Conservation (phyloP, 2,888 invertebrate species). For the Euzetes globulus region DNA sequence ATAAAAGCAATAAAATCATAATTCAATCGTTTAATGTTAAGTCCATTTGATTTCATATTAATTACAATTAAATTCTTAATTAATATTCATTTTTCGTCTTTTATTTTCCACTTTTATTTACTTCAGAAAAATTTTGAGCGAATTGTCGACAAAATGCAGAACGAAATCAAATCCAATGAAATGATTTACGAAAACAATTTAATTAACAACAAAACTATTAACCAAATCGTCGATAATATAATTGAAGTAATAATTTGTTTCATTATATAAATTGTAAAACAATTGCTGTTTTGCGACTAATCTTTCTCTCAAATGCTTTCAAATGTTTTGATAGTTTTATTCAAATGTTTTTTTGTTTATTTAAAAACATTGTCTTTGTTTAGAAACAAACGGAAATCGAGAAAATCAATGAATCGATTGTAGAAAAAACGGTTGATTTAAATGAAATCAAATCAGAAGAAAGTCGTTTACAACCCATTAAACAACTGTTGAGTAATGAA, state of each 20-base stretch:
- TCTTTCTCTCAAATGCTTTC: not conserved
- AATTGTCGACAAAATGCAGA: not conserved
- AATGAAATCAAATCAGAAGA: not conserved
- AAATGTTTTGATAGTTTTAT: not conserved
- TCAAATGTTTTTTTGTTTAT: not conserved
- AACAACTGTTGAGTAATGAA: not conserved
- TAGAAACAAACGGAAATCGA: constrained; percentile 14
- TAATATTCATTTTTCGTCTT: not conserved
- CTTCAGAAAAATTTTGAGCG: not conserved
- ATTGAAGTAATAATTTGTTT: not conserved
- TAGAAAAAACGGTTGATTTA: not conserved
- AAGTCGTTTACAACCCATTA: not conserved
- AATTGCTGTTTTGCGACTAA: not conserved
- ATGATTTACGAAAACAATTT: not conserved
- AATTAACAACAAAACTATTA: not conserved
- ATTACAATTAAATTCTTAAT: not conserved
- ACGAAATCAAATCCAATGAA: not conserved
- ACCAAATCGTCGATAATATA: not conserved
- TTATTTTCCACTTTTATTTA: not conserved
- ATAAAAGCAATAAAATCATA: not conserved
- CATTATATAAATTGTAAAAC: not conserved
- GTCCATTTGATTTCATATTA: not conserved
- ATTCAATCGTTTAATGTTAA: not conserved
- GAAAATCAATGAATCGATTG: not conserved
- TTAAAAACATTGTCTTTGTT: not conserved